Base-by-base conservation (phyloP, 2,888 invertebrate genomes). In the Lingula anatina region DNA sequence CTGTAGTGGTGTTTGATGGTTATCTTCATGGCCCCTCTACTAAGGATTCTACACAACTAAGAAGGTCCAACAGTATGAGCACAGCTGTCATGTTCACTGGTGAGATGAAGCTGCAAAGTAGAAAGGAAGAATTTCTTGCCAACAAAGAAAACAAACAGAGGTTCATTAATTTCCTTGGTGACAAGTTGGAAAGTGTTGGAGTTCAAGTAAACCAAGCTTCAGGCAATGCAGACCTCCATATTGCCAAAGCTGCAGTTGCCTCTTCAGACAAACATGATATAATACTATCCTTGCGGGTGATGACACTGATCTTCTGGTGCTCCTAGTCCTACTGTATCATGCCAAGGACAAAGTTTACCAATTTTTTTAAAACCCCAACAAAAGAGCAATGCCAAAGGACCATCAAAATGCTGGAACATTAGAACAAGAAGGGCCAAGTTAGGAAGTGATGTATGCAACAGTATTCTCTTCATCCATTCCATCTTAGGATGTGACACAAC, bases 291-390 rank as follows among this genome's bases (percentile, higher is more conserved):
- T 63, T 4, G 44, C 62, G 28, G 65, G 61, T 5, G 63, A 64
- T 43, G 65, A 67, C 41, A 66, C 64, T 20, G 62, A 65, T 47
- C 40, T 66, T 12, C 47, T 66, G 1, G 51, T 62, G 15, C 51
- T 64, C 5, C 38, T n/a, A n/a, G n/a, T n/a, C n/a, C n/a, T 66
- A 21, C 55, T 51, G 36, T 51, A 56, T 43, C 56, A 63, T 49
- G 47, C 52, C 28, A 36, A 43, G 15, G 3, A 24, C 21, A 38
- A 37, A 9, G 18, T n/a, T 5, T 7, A 51, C 35, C 50, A 51
- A 46, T 64, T 4, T 46, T 42, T 31, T 55, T 61, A 31, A 38
- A 15, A 3, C 47, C 58, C 2, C 56, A 57, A n/a, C 35, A 31
- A 20, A 48, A 49, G 18, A 7, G n/a, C 12, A 25, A 18, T 18